Conservation (phyloP, 2,113 vertebrate species). For the Phycodurus eques region DNA sequence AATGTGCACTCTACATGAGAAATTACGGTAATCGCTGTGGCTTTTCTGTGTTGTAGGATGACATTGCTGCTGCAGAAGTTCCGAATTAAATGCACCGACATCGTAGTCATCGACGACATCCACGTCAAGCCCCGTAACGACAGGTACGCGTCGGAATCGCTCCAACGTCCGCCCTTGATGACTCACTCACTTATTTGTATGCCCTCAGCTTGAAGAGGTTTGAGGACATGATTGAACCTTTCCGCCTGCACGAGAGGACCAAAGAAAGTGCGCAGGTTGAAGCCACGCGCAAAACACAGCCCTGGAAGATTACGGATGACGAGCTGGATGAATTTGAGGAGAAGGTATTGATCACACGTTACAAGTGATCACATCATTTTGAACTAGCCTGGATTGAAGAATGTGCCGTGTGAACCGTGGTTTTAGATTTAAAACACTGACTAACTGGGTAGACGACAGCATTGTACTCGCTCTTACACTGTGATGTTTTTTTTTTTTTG, state of each 20-base stretch:
- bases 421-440: too few species aligned
- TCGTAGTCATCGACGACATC: constrained; percentile 87
- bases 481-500: too few species aligned
- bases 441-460: too few species aligned
- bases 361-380: background rate
- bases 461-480: too few species aligned
- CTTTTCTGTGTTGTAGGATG: constrained; percentile 79
- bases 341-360: constrained; percentile 76
- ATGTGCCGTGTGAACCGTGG: too few species aligned
- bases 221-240: constrained; percentile 94
- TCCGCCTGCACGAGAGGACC: constrained; percentile 84
- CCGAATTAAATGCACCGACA: constrained; percentile 89
- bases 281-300: constrained; percentile 81
- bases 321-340: constrained; percentile 88
- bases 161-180: background rate
- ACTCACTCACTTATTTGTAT: constrained; percentile 16
- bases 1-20: too few species aligned
- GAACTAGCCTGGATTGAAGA: background rate
- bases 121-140: constrained; percentile 82
- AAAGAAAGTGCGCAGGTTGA: constrained; percentile 83
- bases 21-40: background rate
- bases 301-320: constrained; percentile 93
- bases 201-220: constrained; percentile 86
- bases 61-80: constrained; percentile 89
- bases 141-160: constrained; percentile 76